These are phyloP conservation scores for Poeciliopsis turneri DNA, from an alignment of 2,797 vertebrate species.

Conservation along the genomic window DNA sequence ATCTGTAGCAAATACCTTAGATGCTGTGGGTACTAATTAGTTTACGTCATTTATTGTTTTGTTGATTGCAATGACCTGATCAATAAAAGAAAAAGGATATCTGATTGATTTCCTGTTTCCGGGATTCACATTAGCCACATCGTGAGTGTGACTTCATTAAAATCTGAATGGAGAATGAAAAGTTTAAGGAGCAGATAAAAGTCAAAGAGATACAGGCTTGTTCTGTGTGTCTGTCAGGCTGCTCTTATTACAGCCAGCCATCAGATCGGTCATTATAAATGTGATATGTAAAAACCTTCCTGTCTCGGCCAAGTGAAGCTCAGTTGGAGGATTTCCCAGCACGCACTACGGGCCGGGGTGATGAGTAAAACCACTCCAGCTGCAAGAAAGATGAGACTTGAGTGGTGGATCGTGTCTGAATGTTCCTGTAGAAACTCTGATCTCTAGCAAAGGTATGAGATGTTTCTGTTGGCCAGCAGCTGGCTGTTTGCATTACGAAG, in stretches of 20 bases:
- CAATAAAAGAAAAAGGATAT: conserved; percentile 30
- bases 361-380: conserved; percentile 37
- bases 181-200: conserved; percentile 43
- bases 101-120: conserved; percentile 17
- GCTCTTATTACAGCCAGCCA: conserved; percentile 39
- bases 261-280: conserved; percentile 55
- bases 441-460: conserved; percentile 8
- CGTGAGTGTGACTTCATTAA: conserved; percentile 27
- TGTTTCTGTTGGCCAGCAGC: conserved; percentile 2
- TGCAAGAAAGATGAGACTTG: conserved; percentile 44
- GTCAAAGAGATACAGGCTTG: conserved; percentile 16
- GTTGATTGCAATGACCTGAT: conserved; percentile 38
- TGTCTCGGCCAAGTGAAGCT: conserved; percentile 45
- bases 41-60: conserved; percentile 38
- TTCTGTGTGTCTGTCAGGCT: conserved; percentile 5
- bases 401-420: conserved; percentile 36
- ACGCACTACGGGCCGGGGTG: conserved; percentile 8
- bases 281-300: conserved; percentile 56
- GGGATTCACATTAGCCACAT: conserved; percentile 19
- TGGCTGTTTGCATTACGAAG: background rate
- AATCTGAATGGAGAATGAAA: conserved; percentile 28
- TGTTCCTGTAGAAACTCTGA: conserved; percentile 28
- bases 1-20: conserved; percentile 36
- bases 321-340: conserved; percentile 49
- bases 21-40: conserved; percentile 40